Evolutionary conservation across 1,140 invertebrate species (phyloP).

Genomic region (Propsilocerus akamusi): DNA sequence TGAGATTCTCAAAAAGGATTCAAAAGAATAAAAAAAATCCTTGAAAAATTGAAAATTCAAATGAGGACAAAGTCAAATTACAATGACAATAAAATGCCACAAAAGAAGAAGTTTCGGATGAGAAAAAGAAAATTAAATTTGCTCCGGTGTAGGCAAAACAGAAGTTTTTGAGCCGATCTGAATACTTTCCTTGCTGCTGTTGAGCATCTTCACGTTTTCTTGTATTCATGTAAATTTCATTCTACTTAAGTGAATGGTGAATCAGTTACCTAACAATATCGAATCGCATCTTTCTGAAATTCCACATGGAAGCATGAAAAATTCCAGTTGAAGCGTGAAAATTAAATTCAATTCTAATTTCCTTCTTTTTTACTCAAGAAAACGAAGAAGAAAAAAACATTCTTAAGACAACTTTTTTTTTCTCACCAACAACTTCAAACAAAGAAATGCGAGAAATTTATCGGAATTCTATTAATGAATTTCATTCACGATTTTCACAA

Average conservation of each 20-base stretch:
- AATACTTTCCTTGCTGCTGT: too few species aligned
- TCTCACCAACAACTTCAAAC: not conserved
- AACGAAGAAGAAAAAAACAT: too few species aligned
- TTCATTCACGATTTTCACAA: too few species aligned
- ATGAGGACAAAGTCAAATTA: not conserved
- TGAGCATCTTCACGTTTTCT: too few species aligned
- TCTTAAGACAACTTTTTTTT: too few species aligned
- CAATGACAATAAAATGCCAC: not conserved
- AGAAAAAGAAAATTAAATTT: too few species aligned
- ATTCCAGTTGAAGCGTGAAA: not conserved
- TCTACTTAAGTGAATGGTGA: too few species aligned
- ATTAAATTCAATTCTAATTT: conserved; percentile 3
- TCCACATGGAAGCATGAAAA: conserved; percentile 2
- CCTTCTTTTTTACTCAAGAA: not conserved
- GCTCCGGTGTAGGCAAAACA: too few species aligned
- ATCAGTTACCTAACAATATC: not conserved
- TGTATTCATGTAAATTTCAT: too few species aligned
- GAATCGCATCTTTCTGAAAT: not conserved
- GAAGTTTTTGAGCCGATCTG: too few species aligned
- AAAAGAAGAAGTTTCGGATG: not conserved
- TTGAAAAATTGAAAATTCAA: not conserved
- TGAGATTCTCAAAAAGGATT: too few species aligned
- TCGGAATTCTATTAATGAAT: conserved; percentile 1
- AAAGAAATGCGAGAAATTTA: not conserved
- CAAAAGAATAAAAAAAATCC: too few species aligned